Percentiles rank a stretch among this genome's conserved stretches.
Conservation (phyloP, 1,140 invertebrate genomes). For the Lepidostoma basale region DNA sequence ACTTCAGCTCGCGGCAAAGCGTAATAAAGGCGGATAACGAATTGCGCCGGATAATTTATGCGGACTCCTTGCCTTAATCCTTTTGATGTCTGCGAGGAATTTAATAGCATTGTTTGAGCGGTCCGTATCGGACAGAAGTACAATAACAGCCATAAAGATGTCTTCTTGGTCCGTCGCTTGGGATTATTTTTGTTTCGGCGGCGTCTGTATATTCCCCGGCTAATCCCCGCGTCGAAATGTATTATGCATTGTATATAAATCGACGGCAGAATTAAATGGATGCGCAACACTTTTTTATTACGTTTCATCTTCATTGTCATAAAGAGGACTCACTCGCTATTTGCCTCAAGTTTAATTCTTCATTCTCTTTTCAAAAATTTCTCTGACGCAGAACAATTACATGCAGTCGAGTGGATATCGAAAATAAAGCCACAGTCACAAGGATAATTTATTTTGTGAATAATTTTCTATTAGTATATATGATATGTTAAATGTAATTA, state of each 20-base stretch:
- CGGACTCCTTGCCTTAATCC: background rate
- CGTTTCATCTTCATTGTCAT: constrained; percentile 17
- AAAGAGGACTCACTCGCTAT: constrained; percentile 12
- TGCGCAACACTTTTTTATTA: background rate
- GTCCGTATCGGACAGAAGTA: background rate
- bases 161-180: background rate
- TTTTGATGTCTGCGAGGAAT: background rate
- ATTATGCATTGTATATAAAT: constrained; percentile 21
- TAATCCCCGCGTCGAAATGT: constrained; percentile 20
- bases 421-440: too few relatives aligned
- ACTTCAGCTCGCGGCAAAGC: too few relatives aligned
- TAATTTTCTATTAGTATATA: too few relatives aligned
- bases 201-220: background rate
- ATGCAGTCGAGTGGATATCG: too few relatives aligned
- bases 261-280: too few relatives aligned
- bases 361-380: too few relatives aligned
- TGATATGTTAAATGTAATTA: too few relatives aligned
- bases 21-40: background rate
- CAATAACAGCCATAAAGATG: constrained; percentile 18
- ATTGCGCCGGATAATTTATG: too few relatives aligned
- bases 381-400: too few relatives aligned
- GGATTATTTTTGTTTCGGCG: constrained; percentile 12
- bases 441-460: too few relatives aligned
- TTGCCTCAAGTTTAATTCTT: too few relatives aligned
- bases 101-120: background rate